A percentile compares a stretch with the other conserved stretches of the same genome.
Conservation (phyloP, 2,888 invertebrate genomes). For the Dryobota labecula region DNA sequence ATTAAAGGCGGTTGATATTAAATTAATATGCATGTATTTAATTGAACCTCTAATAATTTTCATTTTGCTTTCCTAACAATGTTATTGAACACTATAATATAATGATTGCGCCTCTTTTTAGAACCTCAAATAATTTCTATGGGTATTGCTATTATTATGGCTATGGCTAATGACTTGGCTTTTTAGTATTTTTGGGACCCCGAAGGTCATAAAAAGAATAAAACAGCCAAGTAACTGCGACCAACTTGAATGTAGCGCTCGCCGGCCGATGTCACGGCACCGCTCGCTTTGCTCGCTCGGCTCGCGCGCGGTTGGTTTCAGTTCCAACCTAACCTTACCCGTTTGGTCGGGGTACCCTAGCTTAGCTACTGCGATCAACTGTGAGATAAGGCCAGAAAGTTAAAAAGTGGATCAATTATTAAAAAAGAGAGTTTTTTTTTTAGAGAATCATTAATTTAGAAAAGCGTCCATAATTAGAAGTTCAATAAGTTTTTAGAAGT, state of each 20-base stretch:
- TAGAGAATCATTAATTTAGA: not conserved
- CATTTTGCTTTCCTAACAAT: not conserved
- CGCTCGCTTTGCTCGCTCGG: too few relatives aligned
- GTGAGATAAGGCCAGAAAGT: not conserved
- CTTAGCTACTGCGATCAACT: not conserved
- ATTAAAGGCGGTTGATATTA: slow-evolving; percentile 51
- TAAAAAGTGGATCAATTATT: not conserved
- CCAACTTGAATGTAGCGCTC: too few relatives aligned
- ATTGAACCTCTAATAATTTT: not conserved
- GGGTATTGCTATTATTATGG: too few relatives aligned
- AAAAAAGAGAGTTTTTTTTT: not conserved
- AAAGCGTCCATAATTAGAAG: not conserved
- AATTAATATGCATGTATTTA: not conserved
- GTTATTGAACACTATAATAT: not conserved
- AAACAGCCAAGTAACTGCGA: too few relatives aligned
- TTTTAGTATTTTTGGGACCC: too few relatives aligned
- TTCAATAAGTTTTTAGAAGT: not conserved
- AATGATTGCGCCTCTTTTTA: not conserved
- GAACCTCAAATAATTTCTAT: not conserved
- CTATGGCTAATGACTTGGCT: too few relatives aligned
- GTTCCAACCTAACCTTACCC: not conserved
- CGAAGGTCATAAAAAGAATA: too few relatives aligned
- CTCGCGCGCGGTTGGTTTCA: too few relatives aligned
- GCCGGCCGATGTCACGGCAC: too few relatives aligned
- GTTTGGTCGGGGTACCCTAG: not conserved